A percentile compares a stretch with the other conserved stretches of the same genome.
Conservation (phyloP, 2,113 vertebrate species). For the Theristicus caerulescens region DNA sequence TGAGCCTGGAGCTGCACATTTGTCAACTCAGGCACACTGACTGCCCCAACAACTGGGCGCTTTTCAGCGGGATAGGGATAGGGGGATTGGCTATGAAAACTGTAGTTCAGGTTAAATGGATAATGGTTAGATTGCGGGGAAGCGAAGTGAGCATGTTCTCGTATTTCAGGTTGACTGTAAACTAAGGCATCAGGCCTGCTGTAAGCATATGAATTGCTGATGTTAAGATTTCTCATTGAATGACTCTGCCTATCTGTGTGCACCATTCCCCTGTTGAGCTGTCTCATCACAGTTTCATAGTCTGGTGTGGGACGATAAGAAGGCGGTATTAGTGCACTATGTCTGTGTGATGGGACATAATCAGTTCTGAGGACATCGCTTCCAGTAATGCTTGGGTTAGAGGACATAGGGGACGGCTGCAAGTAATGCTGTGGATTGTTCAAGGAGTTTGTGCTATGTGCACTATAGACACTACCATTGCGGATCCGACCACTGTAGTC, state of each 20-base stretch:
- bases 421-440: slow-evolving; percentile 92
- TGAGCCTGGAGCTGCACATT: slow-evolving; percentile 94
- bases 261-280: slow-evolving; percentile 82
- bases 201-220: slow-evolving; percentile 91
- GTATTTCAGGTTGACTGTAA: slow-evolving; percentile 97
- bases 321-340: slow-evolving; percentile 92
- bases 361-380: slow-evolving; percentile 91
- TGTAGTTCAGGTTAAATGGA: slow-evolving; percentile 89
- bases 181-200: slow-evolving; percentile 92
- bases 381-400: slow-evolving; percentile 94
- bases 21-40: slow-evolving; percentile 95
- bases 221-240: slow-evolving; percentile 94
- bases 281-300: slow-evolving; percentile 96
- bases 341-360: slow-evolving; percentile 89
- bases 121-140: slow-evolving; percentile 78
- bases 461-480: slow-evolving; percentile 96
- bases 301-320: slow-evolving; percentile 96
- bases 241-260: slow-evolving; percentile 88
- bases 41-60: slow-evolving; percentile 89
- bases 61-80: slow-evolving; percentile 88
- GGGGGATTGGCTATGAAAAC: slow-evolving; percentile 89
- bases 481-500: slow-evolving; percentile 89
- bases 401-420: slow-evolving; percentile 96
- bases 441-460: slow-evolving; percentile 95
- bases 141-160: slow-evolving; percentile 81